Evolutionary conservation across 2,113 vertebrate species (phyloP).

Genomic region (Saguinus imperator): DNA sequence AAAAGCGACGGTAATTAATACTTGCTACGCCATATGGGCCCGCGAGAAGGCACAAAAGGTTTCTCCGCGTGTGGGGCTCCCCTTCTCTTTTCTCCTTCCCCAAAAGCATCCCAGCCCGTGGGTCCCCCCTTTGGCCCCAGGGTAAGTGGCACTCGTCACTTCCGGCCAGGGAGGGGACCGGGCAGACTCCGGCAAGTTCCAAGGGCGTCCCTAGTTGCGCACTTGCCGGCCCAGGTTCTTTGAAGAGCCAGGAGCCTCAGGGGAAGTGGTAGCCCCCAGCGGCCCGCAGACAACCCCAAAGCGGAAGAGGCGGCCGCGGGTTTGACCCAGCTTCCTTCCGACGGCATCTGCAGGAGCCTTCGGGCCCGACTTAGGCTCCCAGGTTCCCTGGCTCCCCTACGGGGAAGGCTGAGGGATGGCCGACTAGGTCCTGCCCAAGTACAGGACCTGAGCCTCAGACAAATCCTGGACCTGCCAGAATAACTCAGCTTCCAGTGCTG

Average conservation of each 20-base stretch:
- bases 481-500: no score
- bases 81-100: background rate
- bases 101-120: background rate
- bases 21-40: conserved; percentile 82
- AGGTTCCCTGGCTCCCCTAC: background rate
- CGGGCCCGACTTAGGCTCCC: background rate
- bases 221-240: background rate
- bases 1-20: conserved; percentile 86
- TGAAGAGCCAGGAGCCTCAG: background rate
- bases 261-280: conserved; percentile 33
- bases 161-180: background rate
- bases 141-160: conserved; percentile 4
- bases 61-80: conserved; percentile 55
- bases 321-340: conserved; percentile 52
- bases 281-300: background rate
- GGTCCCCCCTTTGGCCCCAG: background rate
- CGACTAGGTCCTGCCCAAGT: background rate
- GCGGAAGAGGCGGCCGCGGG: conserved; percentile 39
- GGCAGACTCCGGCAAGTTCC: background rate
- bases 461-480: background rate
- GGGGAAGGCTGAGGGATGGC: background rate
- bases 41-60: conserved; percentile 78
- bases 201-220: background rate
- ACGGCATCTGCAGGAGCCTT: background rate
- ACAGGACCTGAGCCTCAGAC: background rate